These are phyloP conservation scores for Gadus chalcogrammus DNA, from an alignment of 2,113 vertebrate species.

Conservation along the genomic window DNA sequence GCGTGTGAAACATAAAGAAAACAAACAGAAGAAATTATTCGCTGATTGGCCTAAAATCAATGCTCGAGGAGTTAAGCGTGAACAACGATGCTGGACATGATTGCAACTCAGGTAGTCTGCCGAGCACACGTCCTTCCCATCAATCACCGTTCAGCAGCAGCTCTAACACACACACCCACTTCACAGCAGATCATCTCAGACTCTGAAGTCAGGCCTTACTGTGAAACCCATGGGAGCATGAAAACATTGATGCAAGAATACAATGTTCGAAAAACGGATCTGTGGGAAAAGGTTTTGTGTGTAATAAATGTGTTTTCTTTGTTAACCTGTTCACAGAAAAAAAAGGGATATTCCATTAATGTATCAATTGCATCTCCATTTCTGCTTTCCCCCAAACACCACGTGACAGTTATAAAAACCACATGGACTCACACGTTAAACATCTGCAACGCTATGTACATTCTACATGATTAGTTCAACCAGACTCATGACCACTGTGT, in stretches of 20 bases:
- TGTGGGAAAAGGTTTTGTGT: conserved; percentile 16
- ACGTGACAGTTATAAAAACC: conserved; percentile 18
- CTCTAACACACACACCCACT: conserved; percentile 31
- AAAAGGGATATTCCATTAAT: conserved; percentile 33
- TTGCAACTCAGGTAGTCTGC: conserved; percentile 59
- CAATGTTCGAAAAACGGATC: conserved; percentile 5
- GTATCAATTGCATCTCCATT: conserved; percentile 19
- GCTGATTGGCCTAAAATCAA: conserved; percentile 69
- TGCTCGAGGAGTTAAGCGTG: conserved; percentile 64
- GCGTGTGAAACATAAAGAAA: conserved; percentile 64
- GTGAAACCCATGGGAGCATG: conserved; percentile 24
- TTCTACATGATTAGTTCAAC: conserved; percentile 44
- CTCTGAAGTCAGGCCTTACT: conserved; percentile 31
- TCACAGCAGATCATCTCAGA: conserved; percentile 23
- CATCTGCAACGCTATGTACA: conserved; percentile 39
- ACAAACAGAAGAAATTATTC: conserved; percentile 59
- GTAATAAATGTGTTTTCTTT: conserved; percentile 11
- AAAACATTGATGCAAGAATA: conserved; percentile 20
- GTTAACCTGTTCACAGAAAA: conserved; percentile 14
- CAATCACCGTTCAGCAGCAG: conserved; percentile 46
- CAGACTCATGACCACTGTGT: conserved; percentile 24
- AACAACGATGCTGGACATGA: conserved; percentile 72
- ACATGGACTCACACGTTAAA: conserved; percentile 39
- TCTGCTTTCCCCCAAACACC: conserved; percentile 12
- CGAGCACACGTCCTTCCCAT: conserved; percentile 48